phyloP scores from a whole-genome alignment of 2,797 vertebrate species.

The Intellagama lesueurii region DNA sequence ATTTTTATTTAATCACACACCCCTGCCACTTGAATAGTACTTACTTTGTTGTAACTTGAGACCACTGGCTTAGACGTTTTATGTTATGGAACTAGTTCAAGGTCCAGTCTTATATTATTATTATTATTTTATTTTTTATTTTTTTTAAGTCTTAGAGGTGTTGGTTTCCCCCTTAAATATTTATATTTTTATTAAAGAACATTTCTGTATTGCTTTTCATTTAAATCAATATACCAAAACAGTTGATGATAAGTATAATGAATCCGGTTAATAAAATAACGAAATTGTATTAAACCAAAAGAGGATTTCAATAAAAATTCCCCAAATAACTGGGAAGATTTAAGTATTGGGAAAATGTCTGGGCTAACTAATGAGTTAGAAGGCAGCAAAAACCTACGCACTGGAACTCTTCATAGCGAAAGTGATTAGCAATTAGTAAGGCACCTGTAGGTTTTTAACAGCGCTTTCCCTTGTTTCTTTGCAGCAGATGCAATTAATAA shows the following conservation, averaged over 20 bases:
- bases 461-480: conserved; percentile 47
- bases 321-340: not conserved
- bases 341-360: not conserved
- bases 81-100: not conserved
- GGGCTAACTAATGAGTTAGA: not conserved
- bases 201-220: not conserved
- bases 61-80: not conserved
- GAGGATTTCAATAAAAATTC: not conserved
- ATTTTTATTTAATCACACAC: too few relatives aligned
- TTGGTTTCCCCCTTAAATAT: too few relatives aligned
- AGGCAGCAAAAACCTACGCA: too few relatives aligned
- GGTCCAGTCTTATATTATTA: too few relatives aligned
- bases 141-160: too few relatives aligned
- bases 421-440: not conserved
- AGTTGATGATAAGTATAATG: not conserved
- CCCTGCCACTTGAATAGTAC: not conserved
- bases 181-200: not conserved
- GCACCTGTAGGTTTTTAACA: not conserved
- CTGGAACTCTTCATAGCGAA: too few relatives aligned
- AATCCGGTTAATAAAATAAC: not conserved
- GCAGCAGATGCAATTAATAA: conserved; percentile 98
- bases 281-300: not conserved
- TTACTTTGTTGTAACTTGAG: not conserved
- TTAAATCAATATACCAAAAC: not conserved
- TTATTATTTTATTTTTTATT: too few relatives aligned